These are phyloP conservation scores for Poecilia latipinna DNA, from an alignment of 2,113 vertebrate species.

Conservation along the genomic window DNA sequence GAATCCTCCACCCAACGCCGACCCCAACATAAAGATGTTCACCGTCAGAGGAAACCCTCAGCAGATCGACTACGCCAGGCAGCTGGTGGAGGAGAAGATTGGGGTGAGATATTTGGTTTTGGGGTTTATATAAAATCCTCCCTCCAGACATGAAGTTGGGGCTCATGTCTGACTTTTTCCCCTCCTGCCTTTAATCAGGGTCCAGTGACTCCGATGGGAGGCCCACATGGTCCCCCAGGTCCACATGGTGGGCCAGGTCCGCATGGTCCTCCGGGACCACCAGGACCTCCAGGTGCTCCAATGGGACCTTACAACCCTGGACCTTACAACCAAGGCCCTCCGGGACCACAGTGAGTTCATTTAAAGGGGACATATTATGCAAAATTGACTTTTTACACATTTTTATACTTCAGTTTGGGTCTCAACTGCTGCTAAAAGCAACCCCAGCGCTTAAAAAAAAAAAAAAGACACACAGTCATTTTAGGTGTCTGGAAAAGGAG, in stretches of 20 bases:
- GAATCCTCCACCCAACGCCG: conserved; percentile 95
- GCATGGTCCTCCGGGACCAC: conserved; percentile 91
- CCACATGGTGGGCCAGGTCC: conserved; percentile 96
- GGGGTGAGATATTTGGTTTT: conserved; percentile 82
- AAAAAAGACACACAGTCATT: too few species aligned
- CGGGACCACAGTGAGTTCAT: conserved; percentile 93
- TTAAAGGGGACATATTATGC: too few species aligned
- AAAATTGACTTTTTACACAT: too few species aligned
- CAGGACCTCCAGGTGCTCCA: conserved; percentile 89
- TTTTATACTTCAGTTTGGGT: too few species aligned
- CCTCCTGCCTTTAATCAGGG: conserved; percentile 76
- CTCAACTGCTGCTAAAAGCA: too few species aligned
- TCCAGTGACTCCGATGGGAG: conserved; percentile 94
- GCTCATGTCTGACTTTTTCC: background rate
- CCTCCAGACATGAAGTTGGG: background rate
- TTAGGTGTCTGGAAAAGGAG: too few species aligned
- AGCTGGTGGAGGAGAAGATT: conserved; percentile 98
- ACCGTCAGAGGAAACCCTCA: conserved; percentile 95
- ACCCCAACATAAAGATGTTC: conserved; percentile 97
- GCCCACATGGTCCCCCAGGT: conserved; percentile 94
- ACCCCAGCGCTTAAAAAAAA: too few species aligned
- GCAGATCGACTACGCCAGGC: conserved; percentile 96
- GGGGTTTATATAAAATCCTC: background rate
- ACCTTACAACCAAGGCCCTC: conserved; percentile 95
- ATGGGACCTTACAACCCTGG: conserved; percentile 98